These are phyloP conservation scores for Ectemnius lituratus DNA, from an alignment of 2,888 invertebrate species.

Conservation along the genomic window DNA sequence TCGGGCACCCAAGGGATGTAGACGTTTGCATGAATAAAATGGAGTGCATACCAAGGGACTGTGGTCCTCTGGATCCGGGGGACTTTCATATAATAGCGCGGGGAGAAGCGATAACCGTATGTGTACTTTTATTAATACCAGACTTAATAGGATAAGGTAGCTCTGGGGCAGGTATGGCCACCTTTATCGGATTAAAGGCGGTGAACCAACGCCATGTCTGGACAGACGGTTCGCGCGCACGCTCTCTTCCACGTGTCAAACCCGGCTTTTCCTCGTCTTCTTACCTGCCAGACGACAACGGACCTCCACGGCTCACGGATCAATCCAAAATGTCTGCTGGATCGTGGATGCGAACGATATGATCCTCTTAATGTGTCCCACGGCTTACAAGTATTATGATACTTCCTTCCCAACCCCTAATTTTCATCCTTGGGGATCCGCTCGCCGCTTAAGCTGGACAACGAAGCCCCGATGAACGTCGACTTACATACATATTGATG, in stretches of 20 bases:
- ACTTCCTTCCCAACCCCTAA: constrained; percentile 50
- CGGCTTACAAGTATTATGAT: constrained; percentile 74
- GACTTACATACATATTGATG: constrained; percentile 73
- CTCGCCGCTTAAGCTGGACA: constrained; percentile 64
- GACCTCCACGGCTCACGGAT: constrained; percentile 57
- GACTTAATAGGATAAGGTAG: constrained; percentile 35
- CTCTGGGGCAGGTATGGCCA: constrained; percentile 34
- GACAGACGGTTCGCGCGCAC: constrained; percentile 33
- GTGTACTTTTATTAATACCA: constrained; percentile 17
- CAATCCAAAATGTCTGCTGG: constrained; percentile 64
- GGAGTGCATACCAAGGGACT: no score
- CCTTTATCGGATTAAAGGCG: constrained; percentile 60
- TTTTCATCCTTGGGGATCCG: constrained; percentile 33
- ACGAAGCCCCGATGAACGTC: constrained; percentile 70
- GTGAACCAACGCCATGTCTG: constrained; percentile 47
- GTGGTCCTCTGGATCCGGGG: no score
- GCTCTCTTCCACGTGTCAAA: no score
- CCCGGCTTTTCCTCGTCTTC: no score
- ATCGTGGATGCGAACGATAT: constrained; percentile 70
- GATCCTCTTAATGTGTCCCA: constrained; percentile 75
- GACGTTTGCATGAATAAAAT: no score
- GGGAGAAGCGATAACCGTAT: not conserved
- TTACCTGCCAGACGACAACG: not conserved
- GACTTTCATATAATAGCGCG: not conserved
- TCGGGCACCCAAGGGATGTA: no score